Conservation (phyloP, 1,140 invertebrate genomes). For the Bombus confusus region DNA sequence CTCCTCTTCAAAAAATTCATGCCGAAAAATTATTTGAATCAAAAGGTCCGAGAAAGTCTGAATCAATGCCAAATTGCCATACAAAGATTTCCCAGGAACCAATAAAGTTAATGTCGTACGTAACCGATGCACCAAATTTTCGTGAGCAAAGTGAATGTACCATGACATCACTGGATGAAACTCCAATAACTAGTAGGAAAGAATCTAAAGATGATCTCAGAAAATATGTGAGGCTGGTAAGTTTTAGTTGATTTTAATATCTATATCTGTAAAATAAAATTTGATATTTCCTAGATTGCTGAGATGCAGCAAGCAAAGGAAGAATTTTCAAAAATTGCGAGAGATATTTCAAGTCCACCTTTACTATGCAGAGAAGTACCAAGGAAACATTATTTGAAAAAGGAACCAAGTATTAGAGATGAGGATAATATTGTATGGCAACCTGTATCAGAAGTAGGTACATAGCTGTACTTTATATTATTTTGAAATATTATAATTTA, state of each 20-base stretch:
- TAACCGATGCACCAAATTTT: constrained; percentile 51
- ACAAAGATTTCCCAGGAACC: constrained; percentile 68
- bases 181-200: constrained; percentile 67
- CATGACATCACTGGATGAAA: constrained; percentile 73
- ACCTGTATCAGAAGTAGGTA: constrained; percentile 71
- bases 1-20: constrained; percentile 71
- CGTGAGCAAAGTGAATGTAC: constrained; percentile 72
- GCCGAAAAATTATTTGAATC: constrained; percentile 75
- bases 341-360: constrained; percentile 68
- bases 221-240: constrained; percentile 80
- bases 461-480: neutral
- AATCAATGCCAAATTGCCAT: constrained; percentile 68
- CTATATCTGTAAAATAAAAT: neutral
- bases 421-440: constrained; percentile 76
- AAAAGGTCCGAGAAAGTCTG: constrained; percentile 68
- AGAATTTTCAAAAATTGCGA: constrained; percentile 63
- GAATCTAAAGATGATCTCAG: constrained; percentile 75
- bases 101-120: constrained; percentile 64
- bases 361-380: constrained; percentile 75
- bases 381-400: constrained; percentile 76
- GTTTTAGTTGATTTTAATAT: neutral
- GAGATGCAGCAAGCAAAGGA: constrained; percentile 77
- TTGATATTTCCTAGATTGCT: constrained; percentile 69
- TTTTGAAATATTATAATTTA: neutral
- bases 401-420: constrained; percentile 74